These are phyloP conservation scores for Rhodinocichla rosea DNA, from an alignment of 2,113 vertebrate genomes.

Conservation along the genomic window DNA sequence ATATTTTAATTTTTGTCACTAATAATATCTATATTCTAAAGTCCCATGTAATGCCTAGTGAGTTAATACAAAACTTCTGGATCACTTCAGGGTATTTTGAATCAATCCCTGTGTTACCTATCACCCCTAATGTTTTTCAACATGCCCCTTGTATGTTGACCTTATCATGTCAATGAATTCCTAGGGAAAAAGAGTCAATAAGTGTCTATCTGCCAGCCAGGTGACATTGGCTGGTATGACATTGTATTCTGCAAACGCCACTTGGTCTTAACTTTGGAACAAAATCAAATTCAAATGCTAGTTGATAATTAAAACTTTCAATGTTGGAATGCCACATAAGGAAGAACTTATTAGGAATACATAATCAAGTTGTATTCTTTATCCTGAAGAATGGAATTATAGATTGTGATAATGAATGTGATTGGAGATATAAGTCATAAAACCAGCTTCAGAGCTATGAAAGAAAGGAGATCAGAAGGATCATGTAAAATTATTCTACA, in stretches of 20 bases:
- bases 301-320: background rate
- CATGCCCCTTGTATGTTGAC: background rate
- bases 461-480: background rate
- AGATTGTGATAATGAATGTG: background rate
- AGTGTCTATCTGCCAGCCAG: background rate
- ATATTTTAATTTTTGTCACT: background rate
- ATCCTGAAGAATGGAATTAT: background rate
- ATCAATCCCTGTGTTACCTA: background rate
- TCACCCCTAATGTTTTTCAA: background rate
- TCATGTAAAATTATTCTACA: background rate
- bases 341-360: background rate
- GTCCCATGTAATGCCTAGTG: background rate
- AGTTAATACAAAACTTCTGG: background rate
- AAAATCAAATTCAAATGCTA: background rate
- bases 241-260: background rate
- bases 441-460: background rate
- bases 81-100: background rate
- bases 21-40: background rate
- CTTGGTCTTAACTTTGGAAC: background rate
- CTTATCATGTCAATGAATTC: background rate
- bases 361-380: background rate
- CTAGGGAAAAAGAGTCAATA: background rate
- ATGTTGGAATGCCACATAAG: background rate
- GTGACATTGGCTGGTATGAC: background rate
- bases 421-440: background rate